phyloP scores from a whole-genome alignment of 2,113 vertebrate genomes.

The Actenoides hombroni region DNA sequence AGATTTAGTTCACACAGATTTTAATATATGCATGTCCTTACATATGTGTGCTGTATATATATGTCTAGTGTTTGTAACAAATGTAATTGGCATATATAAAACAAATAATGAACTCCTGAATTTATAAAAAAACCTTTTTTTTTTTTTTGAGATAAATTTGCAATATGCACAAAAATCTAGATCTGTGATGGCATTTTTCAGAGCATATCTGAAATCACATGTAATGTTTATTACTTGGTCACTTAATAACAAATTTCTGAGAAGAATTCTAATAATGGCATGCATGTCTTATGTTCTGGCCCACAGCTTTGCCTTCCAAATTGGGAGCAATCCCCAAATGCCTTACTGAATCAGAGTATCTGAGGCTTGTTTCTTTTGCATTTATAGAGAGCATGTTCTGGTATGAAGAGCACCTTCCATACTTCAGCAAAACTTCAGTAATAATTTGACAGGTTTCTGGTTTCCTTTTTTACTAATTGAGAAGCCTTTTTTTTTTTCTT shows the following conservation, averaged over 20 bases:
- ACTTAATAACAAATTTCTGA: neutral
- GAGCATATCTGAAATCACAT: neutral
- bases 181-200: slow-evolving; percentile 10
- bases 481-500: neutral
- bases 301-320: slow-evolving; percentile 3
- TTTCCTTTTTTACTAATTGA: neutral
- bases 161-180: neutral
- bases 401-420: slow-evolving; percentile 73
- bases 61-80: neutral
- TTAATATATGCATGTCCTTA: neutral
- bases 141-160: neutral
- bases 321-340: neutral
- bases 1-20: neutral
- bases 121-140: neutral
- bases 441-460: neutral
- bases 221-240: neutral
- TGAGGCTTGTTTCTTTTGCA: slow-evolving; percentile 75
- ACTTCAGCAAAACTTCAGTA: slow-evolving; percentile 46
- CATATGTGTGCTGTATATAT: neutral
- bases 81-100: neutral
- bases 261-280: neutral
- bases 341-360: neutral
- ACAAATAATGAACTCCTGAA: neutral
- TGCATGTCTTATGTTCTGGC: slow-evolving; percentile 4
- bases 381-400: slow-evolving; percentile 62